A percentile compares a stretch with the other conserved stretches of the same genome.
Evolutionary conservation across 2,113 vertebrate species (phyloP).

Genomic region (Arenaria interpres): DNA sequence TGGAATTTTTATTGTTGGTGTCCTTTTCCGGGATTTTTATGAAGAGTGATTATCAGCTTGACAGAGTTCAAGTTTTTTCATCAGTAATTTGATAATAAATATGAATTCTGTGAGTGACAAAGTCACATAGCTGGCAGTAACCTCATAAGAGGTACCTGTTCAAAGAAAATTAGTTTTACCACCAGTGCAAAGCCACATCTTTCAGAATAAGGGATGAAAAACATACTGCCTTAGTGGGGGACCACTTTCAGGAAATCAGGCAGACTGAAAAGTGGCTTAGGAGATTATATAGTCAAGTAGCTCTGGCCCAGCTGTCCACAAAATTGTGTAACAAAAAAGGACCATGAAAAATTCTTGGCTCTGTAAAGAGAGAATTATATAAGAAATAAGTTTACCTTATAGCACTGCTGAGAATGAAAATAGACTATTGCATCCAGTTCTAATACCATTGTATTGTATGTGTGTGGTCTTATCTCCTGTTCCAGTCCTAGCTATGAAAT

Average conservation of each 20-base stretch:
- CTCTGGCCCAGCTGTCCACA: neutral
- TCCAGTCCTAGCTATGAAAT: neutral
- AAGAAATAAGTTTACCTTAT: neutral
- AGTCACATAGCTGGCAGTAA: neutral
- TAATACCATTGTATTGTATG: neutral
- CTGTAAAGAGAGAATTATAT: neutral
- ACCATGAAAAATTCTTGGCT: neutral
- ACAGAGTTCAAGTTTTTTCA: neutral
- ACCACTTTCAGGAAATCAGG: neutral
- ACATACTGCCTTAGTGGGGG: accelerated
- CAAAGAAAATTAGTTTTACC: neutral
- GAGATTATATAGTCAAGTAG: neutral
- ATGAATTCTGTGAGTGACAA: neutral
- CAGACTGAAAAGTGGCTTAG: neutral
- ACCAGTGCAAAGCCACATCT: neutral
- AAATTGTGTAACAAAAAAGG: neutral
- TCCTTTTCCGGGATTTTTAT: neutral
- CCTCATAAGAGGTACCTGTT: neutral
- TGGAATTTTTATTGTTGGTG: neutral
- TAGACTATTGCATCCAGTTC: neutral
- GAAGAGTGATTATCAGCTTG: neutral
- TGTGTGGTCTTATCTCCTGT: neutral
- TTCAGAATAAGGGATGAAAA: neutral
- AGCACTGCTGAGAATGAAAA: neutral
- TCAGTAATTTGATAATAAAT: neutral